Percentiles rank a stretch among this genome's conserved stretches.
phyloP scores from a whole-genome alignment of 2,797 vertebrate genomes.

The Enteromius treurensis region DNA sequence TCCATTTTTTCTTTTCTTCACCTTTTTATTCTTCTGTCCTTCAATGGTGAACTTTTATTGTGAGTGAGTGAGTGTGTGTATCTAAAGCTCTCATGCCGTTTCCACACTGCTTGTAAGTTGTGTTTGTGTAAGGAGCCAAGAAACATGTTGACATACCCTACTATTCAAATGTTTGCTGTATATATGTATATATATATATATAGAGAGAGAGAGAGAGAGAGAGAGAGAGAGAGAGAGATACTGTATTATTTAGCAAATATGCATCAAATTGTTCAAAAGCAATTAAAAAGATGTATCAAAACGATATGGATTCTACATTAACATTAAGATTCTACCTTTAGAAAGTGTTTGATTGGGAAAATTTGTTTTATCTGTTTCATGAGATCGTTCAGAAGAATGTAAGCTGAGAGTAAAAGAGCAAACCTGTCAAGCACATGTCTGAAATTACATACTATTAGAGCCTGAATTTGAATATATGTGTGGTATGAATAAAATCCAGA shows the following conservation, averaged over 20 bases:
- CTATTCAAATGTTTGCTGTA: neutral
- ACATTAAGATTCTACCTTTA: neutral
- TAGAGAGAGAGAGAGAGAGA: no score
- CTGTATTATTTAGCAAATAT: neutral
- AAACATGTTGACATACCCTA: neutral
- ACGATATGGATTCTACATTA: no score
- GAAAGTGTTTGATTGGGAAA: neutral
- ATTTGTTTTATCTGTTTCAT: neutral
- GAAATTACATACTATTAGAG: neutral
- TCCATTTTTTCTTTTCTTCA: conserved; percentile 56
- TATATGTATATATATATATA: no score
- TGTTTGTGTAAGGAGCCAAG: neutral
- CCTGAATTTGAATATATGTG: neutral
- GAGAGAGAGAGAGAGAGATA: no score
- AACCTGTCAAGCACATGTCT: neutral
- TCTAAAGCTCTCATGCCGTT: conserved; percentile 9
- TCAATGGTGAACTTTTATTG: conserved; percentile 32
- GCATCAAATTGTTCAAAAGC: neutral
- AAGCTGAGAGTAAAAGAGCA: neutral
- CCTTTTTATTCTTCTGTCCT: conserved; percentile 56
- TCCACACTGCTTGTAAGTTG: neutral
- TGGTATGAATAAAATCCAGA: neutral
- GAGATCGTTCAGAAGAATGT: no score
- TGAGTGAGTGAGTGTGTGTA: conserved; percentile 24
- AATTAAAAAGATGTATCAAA: neutral